These are phyloP conservation scores for Patiria miniata DNA, from an alignment of 35 echinoderm and acorn worm species.

Conservation along the genomic window DNA sequence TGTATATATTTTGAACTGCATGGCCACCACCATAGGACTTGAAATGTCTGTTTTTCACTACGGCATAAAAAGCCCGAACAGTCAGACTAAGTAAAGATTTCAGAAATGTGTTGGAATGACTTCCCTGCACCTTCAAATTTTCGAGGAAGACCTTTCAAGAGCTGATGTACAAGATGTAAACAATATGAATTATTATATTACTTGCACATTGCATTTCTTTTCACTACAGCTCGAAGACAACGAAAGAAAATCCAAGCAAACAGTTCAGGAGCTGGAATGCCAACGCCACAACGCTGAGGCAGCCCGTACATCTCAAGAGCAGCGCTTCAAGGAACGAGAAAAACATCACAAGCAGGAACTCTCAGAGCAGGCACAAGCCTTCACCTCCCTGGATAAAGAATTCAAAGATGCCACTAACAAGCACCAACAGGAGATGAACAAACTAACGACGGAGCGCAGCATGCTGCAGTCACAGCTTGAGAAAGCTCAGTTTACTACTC, in stretches of 20 bases:
- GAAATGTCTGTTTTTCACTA: too few relatives aligned
- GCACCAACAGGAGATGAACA: slow-evolving; percentile 74
- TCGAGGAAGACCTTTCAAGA: too few relatives aligned
- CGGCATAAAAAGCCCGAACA: too few relatives aligned
- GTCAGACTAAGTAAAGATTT: too few relatives aligned
- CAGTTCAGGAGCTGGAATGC: slow-evolving; percentile 85
- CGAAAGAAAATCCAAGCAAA: slow-evolving; percentile 78
- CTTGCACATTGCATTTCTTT: too few relatives aligned
- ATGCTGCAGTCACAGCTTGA: slow-evolving; percentile 72
- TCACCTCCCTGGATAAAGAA: slow-evolving; percentile 56
- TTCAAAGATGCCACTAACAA: slow-evolving; percentile 67
- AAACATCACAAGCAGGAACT: slow-evolving; percentile 84
- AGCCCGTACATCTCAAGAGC: slow-evolving; percentile 61
- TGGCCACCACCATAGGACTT: too few relatives aligned
- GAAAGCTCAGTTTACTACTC: slow-evolving; percentile 49
- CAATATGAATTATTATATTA: too few relatives aligned
- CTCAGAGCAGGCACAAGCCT: slow-evolving; percentile 69
- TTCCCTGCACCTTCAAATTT: too few relatives aligned
- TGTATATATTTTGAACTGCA: too few relatives aligned
- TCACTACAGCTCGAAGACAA: slow-evolving; percentile 56
- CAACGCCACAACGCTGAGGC: slow-evolving; percentile 92
- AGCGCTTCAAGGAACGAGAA: slow-evolving; percentile 81
- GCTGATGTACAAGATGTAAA: too few relatives aligned
- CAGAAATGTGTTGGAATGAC: too few relatives aligned
- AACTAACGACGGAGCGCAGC: slow-evolving; percentile 62